A percentile compares a stretch with the other conserved stretches of the same genome.
Evolutionary conservation across 2,797 vertebrate genomes (phyloP).

Genomic region (Malurus leucopterus): DNA sequence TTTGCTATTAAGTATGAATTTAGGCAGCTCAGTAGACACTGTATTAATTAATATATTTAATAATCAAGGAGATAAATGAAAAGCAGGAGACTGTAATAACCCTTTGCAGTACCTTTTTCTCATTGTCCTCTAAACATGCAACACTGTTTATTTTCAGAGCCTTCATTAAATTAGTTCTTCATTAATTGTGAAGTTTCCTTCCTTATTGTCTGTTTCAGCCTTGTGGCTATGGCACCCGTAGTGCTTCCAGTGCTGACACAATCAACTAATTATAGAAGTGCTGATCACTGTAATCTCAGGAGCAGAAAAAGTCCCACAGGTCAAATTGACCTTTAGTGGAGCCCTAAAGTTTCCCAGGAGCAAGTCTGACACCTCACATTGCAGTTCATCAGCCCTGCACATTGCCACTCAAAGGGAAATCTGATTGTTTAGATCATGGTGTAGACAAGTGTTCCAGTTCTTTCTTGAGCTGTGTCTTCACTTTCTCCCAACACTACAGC

Average conservation of each 20-base stretch:
- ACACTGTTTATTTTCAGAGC: background rate
- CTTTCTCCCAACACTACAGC: background rate
- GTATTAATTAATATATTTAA: conserved; percentile 24
- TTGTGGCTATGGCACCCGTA: background rate
- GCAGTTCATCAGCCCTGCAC: background rate
- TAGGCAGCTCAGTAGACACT: background rate
- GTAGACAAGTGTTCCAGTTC: background rate
- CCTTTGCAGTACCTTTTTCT: background rate
- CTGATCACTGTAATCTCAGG: background rate
- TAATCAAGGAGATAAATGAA: conserved; percentile 36
- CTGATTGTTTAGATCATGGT: background rate
- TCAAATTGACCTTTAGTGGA: conserved; percentile 4
- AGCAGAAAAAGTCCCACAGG: background rate
- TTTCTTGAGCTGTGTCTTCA: background rate
- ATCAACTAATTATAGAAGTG: conserved; percentile 6
- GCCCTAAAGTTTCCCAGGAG: background rate
- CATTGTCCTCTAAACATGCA: conserved; percentile 3
- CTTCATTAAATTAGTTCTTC: conserved; percentile 27
- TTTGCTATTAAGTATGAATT: background rate
- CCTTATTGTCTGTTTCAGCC: background rate
- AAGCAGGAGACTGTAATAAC: background rate
- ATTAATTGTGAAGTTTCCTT: conserved; percentile 9
- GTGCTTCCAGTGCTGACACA: background rate
- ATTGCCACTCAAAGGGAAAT: background rate
- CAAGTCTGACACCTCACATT: background rate